Base-by-base conservation (phyloP, 2,888 invertebrate genomes). In the Thereva nobilitata region DNA sequence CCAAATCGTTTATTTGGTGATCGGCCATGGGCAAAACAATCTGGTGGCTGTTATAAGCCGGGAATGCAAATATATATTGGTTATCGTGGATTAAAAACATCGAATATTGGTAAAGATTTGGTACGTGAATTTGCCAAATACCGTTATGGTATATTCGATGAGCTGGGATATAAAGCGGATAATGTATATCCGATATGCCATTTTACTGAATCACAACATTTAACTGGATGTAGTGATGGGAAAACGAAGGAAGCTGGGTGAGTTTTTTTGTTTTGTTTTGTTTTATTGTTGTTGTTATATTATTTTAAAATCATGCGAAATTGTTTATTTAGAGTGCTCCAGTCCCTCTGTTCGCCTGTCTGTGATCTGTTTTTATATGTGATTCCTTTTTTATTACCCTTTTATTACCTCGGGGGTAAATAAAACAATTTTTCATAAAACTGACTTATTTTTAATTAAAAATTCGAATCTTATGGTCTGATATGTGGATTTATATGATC, bases 61-160 rank as follows among this genome's bases (percentile, higher is more conserved):
- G 87, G 87, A 0, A 85, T 86, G 73, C 86, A 85, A 75, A 84
- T 87, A 54, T 85, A 83, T 72, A 70, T 86, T 34, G 79, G 82
- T 53, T 82, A 81, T 71, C 78, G 80, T 52, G 74, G 76, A n/a
- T 75, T 85, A 47, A 45, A 64, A 12, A 54, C 23, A 38, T 12
- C 45, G n/a, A 37, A 40, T 55, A 47, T 75, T 76, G 80, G 80
- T 42, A 82, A 84, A 61, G 77, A 83, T 8, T 74, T 88, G 42
- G 82, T 86, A 0, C 84, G 85, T 72, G 85, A 88, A 73, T 88
- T 87, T 83, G 85, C 86, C 4, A 87, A 86, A 78, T 87, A 86
- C 73, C 83, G 88, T 1, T 89, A 87, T 78, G 89, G 89, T 3
- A 84, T 88, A 4, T 89, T 87, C 76, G 87, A 88, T 72, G 88